Evolutionary conservation across 2,888 invertebrate genomes (phyloP), one percentile per base, ranked within the genome.

Genomic region (Chloroclysta siterata): DNA sequence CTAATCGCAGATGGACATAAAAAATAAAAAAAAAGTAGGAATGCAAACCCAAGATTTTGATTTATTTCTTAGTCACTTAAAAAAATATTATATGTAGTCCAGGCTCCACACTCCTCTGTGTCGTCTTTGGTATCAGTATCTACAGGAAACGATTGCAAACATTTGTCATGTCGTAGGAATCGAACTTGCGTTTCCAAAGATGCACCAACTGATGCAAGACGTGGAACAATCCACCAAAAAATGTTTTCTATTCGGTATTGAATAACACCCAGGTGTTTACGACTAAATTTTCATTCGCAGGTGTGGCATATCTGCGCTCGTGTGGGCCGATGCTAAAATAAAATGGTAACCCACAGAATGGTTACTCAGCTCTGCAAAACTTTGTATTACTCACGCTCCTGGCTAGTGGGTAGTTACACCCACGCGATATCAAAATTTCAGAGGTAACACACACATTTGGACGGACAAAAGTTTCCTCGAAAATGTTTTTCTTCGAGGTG

Each of bases 361-460:
- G 84, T 90, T 90, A 89, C 86, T 91, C 91, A 87, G 81, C 80
- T 79, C 83, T 78, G 81, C 81, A 78, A 81, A 80, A 84, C 80
- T 80, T 77, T 63, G 83, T 76, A 88, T 90, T 90, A 91, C 88
- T 89, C 89, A 91, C 80, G 75, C 87, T 81, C 79, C 85, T 76
- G 79, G 90, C 72, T 50, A 29, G 88, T 88, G 84, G 86, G 87
- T 51, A 81, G 85, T 71, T 77, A 72, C 67, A 72, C 91, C 91
- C 84, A 92, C 93, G 89, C 88, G 82, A 87, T 89, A 93, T 89
- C 83, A 88, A 88, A 86, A 86, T 89, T 90, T 88, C 87, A 84
- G 83, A 85, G 81, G 81, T 82, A 75, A 72, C 83, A 83, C 82
- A 72, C 83, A 83, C 82, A 84, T 89, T 85, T 87, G 87, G 84